Evolutionary conservation across 2,113 vertebrate genomes (phyloP).

Genomic region (Nematolebias whitei): DNA sequence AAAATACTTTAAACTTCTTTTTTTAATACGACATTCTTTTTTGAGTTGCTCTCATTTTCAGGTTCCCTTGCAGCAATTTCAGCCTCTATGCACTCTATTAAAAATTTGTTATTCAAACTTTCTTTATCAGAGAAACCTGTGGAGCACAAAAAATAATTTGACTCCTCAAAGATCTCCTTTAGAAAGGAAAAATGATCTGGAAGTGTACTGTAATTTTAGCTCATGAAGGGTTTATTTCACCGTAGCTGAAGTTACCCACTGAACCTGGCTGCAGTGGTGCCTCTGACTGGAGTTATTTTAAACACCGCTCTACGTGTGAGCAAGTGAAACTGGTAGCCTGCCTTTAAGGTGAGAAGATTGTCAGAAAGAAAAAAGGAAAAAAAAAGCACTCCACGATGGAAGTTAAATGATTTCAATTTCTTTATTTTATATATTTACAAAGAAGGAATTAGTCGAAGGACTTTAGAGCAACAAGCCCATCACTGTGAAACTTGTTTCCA

Average conservation of each 20-base stretch:
- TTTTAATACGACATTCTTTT: constrained; percentile 28
- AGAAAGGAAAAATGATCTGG: constrained; percentile 20
- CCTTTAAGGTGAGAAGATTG: neutral
- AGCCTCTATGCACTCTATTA: neutral
- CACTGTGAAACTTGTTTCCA: constrained; percentile 71
- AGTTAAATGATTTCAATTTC: too few relatives aligned
- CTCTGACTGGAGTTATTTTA: neutral
- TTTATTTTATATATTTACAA: neutral
- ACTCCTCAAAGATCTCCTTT: neutral
- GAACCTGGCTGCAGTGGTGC: neutral
- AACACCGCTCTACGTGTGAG: neutral
- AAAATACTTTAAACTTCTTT: constrained; percentile 45
- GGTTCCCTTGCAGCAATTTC: constrained; percentile 3
- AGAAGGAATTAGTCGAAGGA: neutral
- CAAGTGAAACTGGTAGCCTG: neutral
- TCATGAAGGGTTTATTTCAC: neutral
- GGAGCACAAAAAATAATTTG: neutral
- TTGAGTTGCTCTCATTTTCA: constrained; percentile 13
- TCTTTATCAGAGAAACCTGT: constrained; percentile 11
- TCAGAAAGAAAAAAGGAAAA: neutral
- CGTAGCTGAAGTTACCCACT: too few relatives aligned
- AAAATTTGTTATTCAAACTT: too few relatives aligned
- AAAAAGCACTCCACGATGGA: too few relatives aligned
- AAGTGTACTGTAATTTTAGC: constrained; percentile 5
- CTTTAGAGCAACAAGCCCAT: too few relatives aligned